Evolutionary conservation across 2,888 invertebrate genomes (phyloP).

Genomic region (Belgica antarctica): DNA sequence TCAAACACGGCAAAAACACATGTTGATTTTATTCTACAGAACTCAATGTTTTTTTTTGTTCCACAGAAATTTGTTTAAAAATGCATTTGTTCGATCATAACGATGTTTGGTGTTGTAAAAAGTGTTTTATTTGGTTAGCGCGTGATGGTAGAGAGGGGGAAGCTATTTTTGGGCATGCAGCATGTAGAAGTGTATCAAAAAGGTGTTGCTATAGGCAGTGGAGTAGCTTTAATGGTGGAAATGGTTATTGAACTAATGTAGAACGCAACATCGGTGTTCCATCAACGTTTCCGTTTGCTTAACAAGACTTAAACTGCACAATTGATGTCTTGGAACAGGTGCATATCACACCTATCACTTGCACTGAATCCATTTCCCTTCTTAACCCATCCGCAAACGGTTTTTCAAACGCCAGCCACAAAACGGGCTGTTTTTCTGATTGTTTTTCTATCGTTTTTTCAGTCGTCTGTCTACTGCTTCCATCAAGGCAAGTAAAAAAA

Average conservation of each 20-base stretch:
- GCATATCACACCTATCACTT: too few species aligned
- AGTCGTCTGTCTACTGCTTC: background rate
- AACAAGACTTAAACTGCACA: background rate
- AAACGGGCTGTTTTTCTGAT: too few species aligned
- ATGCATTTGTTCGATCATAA: background rate
- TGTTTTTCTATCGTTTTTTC: conserved; percentile 4
- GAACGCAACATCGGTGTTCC: background rate
- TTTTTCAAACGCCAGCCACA: background rate
- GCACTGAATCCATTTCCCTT: background rate
- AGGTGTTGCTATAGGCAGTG: too few species aligned
- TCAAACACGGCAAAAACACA: conserved; percentile 13
- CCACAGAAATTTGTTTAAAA: conserved; percentile 10
- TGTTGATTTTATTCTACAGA: too few species aligned
- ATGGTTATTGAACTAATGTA: background rate
- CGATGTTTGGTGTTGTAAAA: conserved; percentile 3
- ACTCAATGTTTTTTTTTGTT: background rate
- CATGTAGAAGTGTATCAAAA: too few species aligned
- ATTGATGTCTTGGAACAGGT: background rate
- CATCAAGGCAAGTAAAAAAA: background rate
- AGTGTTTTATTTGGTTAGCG: too few species aligned
- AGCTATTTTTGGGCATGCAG: too few species aligned
- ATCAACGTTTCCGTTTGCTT: too few species aligned
- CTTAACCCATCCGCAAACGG: conserved; percentile 11
- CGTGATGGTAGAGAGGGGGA: too few species aligned
- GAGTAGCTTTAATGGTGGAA: too few species aligned